Evolutionary conservation across 1,140 invertebrate genomes (phyloP).

Genomic region (Drosophila sp.): DNA sequence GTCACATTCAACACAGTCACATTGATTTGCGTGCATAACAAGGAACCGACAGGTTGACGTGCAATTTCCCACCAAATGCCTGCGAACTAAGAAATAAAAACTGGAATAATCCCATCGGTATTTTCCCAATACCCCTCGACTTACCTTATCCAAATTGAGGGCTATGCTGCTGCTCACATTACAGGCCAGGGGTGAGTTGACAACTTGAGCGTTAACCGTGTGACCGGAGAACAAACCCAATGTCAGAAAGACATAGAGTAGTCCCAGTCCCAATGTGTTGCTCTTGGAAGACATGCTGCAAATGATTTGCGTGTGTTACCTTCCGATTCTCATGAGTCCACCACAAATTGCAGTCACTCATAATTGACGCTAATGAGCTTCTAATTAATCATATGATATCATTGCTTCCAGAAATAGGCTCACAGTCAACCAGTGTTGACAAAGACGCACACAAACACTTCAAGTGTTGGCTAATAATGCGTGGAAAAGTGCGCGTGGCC

Average conservation of each 20-base stretch:
- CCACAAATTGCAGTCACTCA: background rate
- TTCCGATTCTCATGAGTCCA: conserved; percentile 14
- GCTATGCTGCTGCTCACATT: conserved; percentile 8
- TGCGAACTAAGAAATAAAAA: conserved; percentile 40
- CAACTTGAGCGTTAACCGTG: conserved; percentile 21
- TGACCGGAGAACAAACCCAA: conserved; percentile 26
- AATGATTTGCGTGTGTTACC: conserved; percentile 43
- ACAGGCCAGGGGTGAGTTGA: background rate
- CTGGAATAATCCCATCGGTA: background rate
- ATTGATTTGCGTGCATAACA: conserved; percentile 64
- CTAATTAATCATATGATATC: conserved; percentile 70
- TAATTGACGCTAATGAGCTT: conserved; percentile 38
- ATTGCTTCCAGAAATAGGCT: conserved; percentile 30
- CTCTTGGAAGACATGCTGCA: conserved; percentile 37
- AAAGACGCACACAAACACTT: background rate
- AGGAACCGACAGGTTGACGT: conserved; percentile 44
- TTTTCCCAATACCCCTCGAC: background rate
- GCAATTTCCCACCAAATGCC: conserved; percentile 77
- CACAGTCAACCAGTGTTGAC: conserved; percentile 24
- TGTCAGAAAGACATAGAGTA: conserved; percentile 32
- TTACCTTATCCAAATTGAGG: conserved; percentile 49
- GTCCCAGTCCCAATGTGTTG: conserved; percentile 1
- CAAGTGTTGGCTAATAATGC: conserved; percentile 40
- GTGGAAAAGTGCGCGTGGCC: background rate
- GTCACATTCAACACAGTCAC: conserved; percentile 41